Evolutionary conservation across 1,140 invertebrate genomes (phyloP), one percentile per base, ranked within the genome.

Genomic region (Bombus confusus): DNA sequence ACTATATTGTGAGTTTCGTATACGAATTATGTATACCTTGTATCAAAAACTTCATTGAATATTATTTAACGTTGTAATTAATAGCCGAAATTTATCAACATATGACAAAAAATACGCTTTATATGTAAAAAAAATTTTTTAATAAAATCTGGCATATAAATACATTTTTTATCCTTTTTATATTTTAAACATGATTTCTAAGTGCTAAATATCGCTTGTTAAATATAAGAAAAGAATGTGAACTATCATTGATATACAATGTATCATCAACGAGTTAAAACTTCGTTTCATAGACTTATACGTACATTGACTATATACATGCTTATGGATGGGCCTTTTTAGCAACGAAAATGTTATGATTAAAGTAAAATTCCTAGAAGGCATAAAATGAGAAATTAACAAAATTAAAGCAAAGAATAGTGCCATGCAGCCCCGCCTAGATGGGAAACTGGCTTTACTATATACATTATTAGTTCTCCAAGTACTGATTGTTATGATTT

Each of bases 401-500:
- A 39, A 62, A 62, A 76, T 69, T 77, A 41, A 81, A 72, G 81
- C 68, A 34, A 76, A 92, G 87, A 92, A 86, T 83, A 78, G 88
- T 94, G 93, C 91, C 81, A 95, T 95, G 94, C 94, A 95, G 93
- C 86, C 91, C 87, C 93, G 94, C 69, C 80, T 95, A 83, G 94
- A 95, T 92, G 94, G 93, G 86, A 95, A 95, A 89, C 92, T 94
- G 69, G 91, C 90, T 85, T 91, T 94, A 83, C 92, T 95, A 59
- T 95, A 94, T 90, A 95, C 94, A 62, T 84, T 95, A 79, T 91
- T 95, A 62, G 92, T 95, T 78, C 91, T 95, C 41, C 94, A 95
- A 92, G 92, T 95, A 85, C 88, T 95, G 31, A 93, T 95, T 74
- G 94, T 95, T 76, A 94, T 95, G 92, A 92, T 95, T 66, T 95